Evolutionary conservation across 2,888 invertebrate genomes (phyloP), one percentile per base, ranked within the genome.

Genomic region (Hydroisotoma schaefferi): DNA sequence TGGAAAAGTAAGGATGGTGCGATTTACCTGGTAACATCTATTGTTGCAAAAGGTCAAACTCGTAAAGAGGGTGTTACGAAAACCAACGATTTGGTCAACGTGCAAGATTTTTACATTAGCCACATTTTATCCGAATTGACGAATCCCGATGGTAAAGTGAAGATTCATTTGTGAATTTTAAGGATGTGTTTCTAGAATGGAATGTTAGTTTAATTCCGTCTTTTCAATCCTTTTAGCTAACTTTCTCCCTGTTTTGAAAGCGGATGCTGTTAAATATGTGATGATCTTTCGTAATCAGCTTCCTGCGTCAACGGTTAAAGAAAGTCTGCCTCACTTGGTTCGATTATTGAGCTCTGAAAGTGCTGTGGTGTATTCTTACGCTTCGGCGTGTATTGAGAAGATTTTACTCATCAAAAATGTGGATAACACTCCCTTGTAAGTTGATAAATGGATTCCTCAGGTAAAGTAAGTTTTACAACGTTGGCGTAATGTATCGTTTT

Each of bases 1-100:
- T 99, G 98, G 98, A 86, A 89, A 55, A 87, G 88, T 71, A 97
- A 97, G 77, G 97, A 99, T 79, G 90, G 94, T 12, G 97, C 97
- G 2, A 84, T 98, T 73, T 98, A 92, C 80, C 83, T 99, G 72
- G 94, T 99, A 61, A 97, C 94, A 59, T 94, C 97, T 1, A 83
- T 99, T 70, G 94, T 92, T 37, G 87, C 91, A 1, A 88, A 91
- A 75, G 95, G 90, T 43, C 83, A 87, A 73, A 95, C 95, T 1
- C 86, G 88, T 74, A 89, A 86, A 75, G 88, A 90, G 74, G 97
- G 97, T 38, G 90, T 94, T 3, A 97, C 95, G 8, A 87, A 90
- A 76, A 88, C 89, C 27, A 94, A 91, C 69, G 86, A 90, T 68
- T 81, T 98, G 58, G 94, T 98, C 8, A 88, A 94, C 73, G 80